A percentile compares a stretch with the other conserved stretches of the same genome.
Evolutionary conservation across 2,113 vertebrate species (phyloP).

Genomic region (Pelecanus crispus): DNA sequence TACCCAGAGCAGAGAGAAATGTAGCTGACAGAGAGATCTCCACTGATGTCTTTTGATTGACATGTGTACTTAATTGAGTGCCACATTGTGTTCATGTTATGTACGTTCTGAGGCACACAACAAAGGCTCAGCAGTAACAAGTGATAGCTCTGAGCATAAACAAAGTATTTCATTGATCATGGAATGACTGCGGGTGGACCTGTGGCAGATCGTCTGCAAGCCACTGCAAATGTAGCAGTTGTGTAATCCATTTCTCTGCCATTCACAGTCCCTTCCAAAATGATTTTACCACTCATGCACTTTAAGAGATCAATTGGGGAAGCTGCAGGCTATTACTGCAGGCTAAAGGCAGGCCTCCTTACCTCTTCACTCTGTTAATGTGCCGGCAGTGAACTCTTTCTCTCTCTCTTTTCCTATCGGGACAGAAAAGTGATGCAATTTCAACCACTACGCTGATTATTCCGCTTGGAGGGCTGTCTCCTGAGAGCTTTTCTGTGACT

Average conservation of each 20-base stretch:
- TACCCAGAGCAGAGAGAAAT: not conserved
- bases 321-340: not conserved
- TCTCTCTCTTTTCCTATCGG: not conserved
- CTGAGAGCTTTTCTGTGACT: not conserved
- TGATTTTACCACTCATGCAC: not conserved
- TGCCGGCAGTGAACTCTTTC: not conserved
- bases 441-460: not conserved
- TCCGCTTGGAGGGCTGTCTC: not conserved
- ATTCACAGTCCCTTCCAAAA: not conserved
- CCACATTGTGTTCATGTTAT: slow-evolving; percentile 29
- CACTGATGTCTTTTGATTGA: slow-evolving; percentile 32
- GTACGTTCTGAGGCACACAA: slow-evolving; percentile 19
- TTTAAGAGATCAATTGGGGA: not conserved
- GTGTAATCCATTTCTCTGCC: not conserved
- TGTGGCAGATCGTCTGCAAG: not conserved
- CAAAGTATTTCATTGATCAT: slow-evolving; percentile 48
- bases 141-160: slow-evolving; percentile 31
- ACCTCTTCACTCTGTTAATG: not conserved
- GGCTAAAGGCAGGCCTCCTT: not conserved
- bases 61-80: slow-evolving; percentile 52
- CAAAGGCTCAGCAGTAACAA: slow-evolving; percentile 28
- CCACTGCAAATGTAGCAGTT: not conserved
- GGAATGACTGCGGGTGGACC: not conserved
- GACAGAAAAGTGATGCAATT: not conserved
- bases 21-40: slow-evolving; percentile 18